These are phyloP conservation scores for Phainopepla nitens DNA, from an alignment of 2,113 vertebrate species.

Conservation along the genomic window DNA sequence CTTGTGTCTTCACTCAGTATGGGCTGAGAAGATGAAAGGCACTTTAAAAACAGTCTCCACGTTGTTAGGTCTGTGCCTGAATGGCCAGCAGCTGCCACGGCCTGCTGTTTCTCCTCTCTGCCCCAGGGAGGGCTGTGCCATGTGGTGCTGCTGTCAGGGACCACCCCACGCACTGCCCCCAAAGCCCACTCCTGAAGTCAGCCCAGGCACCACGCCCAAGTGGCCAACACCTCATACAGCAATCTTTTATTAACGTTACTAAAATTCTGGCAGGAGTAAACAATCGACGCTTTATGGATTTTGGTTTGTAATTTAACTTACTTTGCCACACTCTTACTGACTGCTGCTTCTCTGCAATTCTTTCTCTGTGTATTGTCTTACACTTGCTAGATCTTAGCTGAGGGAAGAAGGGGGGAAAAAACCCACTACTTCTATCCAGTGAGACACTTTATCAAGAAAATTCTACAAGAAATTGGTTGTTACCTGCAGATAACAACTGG, in stretches of 20 bases:
- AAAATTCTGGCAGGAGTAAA: conserved; percentile 34
- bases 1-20: neutral
- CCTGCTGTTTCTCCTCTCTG: neutral
- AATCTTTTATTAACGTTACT: neutral
- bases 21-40: neutral
- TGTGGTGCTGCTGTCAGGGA: neutral
- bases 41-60: neutral
- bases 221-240: neutral
- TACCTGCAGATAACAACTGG: conserved; percentile 82
- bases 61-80: neutral
- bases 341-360: neutral
- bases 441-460: conserved; percentile 72
- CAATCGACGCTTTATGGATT: conserved; percentile 15
- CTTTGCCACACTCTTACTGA: neutral
- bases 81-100: neutral
- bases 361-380: neutral
- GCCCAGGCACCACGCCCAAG: neutral
- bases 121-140: neutral
- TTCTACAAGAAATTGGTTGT: conserved; percentile 74
- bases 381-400: neutral
- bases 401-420: neutral
- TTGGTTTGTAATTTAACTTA: conserved; percentile 28
- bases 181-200: neutral
- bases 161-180: neutral
- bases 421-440: conserved; percentile 40